A percentile compares a stretch with the other conserved stretches of the same genome.
These are phyloP conservation scores for Venustaconcha ellipsiformis DNA, from an alignment of 1,140 invertebrate genomes.

Conservation along the genomic window DNA sequence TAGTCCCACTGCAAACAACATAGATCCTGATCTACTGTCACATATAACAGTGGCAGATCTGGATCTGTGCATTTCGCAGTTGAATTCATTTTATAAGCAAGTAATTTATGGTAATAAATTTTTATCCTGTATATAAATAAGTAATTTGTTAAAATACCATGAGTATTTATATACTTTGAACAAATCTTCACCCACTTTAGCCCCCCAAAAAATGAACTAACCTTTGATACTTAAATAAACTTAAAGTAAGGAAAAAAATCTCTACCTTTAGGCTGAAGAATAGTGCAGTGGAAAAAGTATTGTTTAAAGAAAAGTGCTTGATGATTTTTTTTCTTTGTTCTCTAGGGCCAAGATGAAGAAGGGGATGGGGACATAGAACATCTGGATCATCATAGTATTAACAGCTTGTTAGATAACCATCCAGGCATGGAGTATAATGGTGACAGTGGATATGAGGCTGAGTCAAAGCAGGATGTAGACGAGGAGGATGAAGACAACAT, in stretches of 20 bases:
- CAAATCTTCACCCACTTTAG: no score
- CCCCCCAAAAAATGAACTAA: no score
- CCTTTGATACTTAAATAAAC: neutral
- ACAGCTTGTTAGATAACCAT: constrained; percentile 23
- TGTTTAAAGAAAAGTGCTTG: neutral
- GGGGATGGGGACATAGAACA: constrained; percentile 28
- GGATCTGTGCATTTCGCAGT: no score
- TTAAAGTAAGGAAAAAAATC: neutral
- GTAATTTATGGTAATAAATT: no score
- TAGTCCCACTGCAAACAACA: no score
- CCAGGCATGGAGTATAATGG: constrained; percentile 47
- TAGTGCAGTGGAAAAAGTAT: neutral
- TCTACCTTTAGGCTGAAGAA: neutral
- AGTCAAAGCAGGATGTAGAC: constrained; percentile 52
- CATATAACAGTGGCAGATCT: no score
- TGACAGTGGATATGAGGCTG: constrained; percentile 55
- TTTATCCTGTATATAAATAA: no score
- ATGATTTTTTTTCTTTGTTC: neutral
- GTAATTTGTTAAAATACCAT: no score
- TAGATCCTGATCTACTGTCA: no score
- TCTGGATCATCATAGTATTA: neutral
- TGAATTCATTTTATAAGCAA: no score
- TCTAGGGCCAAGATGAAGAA: neutral
- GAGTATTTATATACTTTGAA: no score
- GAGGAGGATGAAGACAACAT: constrained; percentile 29